Evolutionary conservation across 2,797 vertebrate genomes (phyloP), one percentile per base, ranked within the genome.

Genomic region (Botia almorhae): DNA sequence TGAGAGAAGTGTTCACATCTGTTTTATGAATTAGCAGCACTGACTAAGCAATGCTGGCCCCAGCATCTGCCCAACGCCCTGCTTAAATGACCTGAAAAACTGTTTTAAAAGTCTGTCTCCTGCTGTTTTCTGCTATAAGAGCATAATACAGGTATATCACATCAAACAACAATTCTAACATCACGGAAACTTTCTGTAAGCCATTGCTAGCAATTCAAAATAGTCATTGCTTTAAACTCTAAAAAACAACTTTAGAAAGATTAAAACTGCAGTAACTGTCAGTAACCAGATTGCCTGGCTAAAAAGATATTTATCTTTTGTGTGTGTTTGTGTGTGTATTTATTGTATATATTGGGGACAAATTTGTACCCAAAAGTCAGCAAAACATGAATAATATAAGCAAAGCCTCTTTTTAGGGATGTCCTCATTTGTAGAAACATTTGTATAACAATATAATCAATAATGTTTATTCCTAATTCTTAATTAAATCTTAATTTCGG

Each of bases 1-100:
- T 87, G 93, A 94, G 94, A 93, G 89, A 93, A 90, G 74, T 23
- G 81, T 67, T 69, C 81, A 74, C 69, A 78, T 74, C 53, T 68
- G 81, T 63, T 72, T 6, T 46, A 72, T 82, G 69, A 72, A 74
- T 76, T 72, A 78, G 55, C 53, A 48, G 67, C 50, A 68, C 76
- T 78, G 76, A 71, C 68, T 70, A 71, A 78, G 68, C 56, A 43
- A 17, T 26, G 12, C 39, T 78, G 55, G 53, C 76, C 33, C 39
- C 23, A 78, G 46, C 76, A 78, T 71, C 46, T 78, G 76, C 56
- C 56, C 46, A 69, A 78, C 68, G 36, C 76, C 56, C 33, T 70
- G 56, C 55, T 71, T 71, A 78, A 78, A 71, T 78, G 56, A 78
- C 43, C 76, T 78, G 68, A 63, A 78, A 75, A 78, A 33, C 12